Conservation (phyloP, 2,888 invertebrate genomes). For the Pristionchus mayeri region DNA sequence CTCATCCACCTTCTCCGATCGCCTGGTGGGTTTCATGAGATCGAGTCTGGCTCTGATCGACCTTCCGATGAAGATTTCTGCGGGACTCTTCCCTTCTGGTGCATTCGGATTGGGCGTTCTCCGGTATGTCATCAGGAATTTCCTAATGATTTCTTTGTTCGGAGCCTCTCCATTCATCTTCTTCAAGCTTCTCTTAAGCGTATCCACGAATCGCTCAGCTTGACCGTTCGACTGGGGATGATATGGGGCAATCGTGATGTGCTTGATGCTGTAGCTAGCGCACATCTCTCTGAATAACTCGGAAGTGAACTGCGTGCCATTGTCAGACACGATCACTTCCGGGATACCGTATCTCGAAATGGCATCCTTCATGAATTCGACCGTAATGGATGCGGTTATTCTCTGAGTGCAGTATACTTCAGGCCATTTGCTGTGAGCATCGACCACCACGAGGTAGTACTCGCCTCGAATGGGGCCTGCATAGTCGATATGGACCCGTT, state of each 20-base stretch:
- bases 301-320: slow-evolving; percentile 6
- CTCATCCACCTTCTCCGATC: no score
- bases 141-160: slow-evolving; percentile 46
- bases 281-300: slow-evolving; percentile 55
- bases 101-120: slow-evolving; percentile 51
- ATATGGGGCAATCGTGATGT: no score
- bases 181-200: slow-evolving; percentile 56
- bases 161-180: no score
- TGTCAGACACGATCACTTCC: no score
- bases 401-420: slow-evolving; percentile 66
- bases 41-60: slow-evolving; percentile 47
- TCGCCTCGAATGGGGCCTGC: slow-evolving; percentile 27
- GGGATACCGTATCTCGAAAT: slow-evolving; percentile 22
- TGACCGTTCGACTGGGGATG: no score
- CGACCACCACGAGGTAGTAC: slow-evolving; percentile 35
- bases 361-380: background rate
- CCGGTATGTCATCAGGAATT: no score
- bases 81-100: slow-evolving; percentile 49
- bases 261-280: slow-evolving; percentile 58
- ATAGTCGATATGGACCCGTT: no score
- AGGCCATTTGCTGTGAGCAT: slow-evolving; percentile 74
- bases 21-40: background rate
- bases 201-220: no score
- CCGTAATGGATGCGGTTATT: slow-evolving; percentile 22
- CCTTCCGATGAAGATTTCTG: slow-evolving; percentile 56